These are phyloP conservation scores for Plagodis dolabraria DNA, from an alignment of 2,888 invertebrate genomes.

Conservation along the genomic window DNA sequence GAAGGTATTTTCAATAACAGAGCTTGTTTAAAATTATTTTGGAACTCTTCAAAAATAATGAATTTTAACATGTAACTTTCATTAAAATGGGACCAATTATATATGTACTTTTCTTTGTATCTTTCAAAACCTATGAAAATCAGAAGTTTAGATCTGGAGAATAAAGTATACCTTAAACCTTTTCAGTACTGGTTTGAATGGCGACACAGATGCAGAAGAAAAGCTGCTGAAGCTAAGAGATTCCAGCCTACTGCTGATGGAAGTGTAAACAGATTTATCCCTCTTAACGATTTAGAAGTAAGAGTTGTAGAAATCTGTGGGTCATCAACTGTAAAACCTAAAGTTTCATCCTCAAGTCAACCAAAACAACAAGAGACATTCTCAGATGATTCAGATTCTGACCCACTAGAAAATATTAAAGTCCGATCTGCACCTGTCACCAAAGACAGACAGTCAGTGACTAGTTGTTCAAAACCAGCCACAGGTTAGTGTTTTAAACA, in stretches of 20 bases:
- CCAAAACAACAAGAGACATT: constrained; percentile 57
- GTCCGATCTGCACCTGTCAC: constrained; percentile 36
- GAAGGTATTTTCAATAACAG: too few species aligned
- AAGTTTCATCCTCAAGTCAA: constrained; percentile 51
- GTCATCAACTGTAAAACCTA: constrained; percentile 48
- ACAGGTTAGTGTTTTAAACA: constrained; percentile 11
- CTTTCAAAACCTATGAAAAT: too few species aligned
- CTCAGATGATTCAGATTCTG: constrained; percentile 64
- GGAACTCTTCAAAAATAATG: too few species aligned
- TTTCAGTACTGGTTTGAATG: constrained; percentile 78
- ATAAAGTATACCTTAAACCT: neutral
- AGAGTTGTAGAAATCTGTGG: constrained; percentile 67
- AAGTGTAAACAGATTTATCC: constrained; percentile 58
- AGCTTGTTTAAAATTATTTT: too few species aligned
- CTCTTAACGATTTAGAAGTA: constrained; percentile 71
- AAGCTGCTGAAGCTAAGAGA: constrained; percentile 64
- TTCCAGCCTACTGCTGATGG: constrained; percentile 51
- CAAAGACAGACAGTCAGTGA: constrained; percentile 32
- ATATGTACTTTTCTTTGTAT: too few species aligned
- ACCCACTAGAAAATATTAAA: constrained; percentile 57
- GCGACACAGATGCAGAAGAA: constrained; percentile 74
- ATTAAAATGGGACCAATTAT: too few species aligned
- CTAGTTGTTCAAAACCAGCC: constrained; percentile 18
- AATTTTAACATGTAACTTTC: too few species aligned
- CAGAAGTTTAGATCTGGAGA: too few species aligned